These are phyloP conservation scores for Acropora tenuis DNA, from an alignment of 64 coral and sea anemone genomes.

Conservation along the genomic window DNA sequence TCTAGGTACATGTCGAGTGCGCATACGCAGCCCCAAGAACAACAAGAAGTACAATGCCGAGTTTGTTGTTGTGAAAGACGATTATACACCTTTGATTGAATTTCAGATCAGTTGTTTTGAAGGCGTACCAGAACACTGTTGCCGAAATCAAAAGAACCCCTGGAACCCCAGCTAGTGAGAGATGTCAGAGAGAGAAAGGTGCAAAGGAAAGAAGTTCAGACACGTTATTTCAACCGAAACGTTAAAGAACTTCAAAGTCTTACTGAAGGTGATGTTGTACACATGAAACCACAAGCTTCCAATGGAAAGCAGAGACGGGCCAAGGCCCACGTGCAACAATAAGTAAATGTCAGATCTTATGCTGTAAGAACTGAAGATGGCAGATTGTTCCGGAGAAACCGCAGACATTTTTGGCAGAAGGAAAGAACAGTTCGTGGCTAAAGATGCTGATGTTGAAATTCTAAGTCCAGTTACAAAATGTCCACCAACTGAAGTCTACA, in stretches of 20 bases:
- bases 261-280: slow-evolving; percentile 31
- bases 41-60: slow-evolving; percentile 40
- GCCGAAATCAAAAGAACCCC: slow-evolving; percentile 12
- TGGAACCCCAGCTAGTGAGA: slow-evolving; percentile 28
- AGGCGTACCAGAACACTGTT: slow-evolving; percentile 12
- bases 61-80: not conserved
- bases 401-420: slow-evolving; percentile 19
- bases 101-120: not conserved
- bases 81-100: slow-evolving; percentile 28
- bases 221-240: slow-evolving; percentile 40
- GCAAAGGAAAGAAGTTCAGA: slow-evolving; percentile 28
- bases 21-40: slow-evolving; percentile 30
- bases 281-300: not conserved
- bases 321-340: slow-evolving; percentile 6
- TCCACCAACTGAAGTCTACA: slow-evolving; percentile 15
- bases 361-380: slow-evolving; percentile 33
- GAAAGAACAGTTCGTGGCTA: slow-evolving; percentile 1
- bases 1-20: not conserved
- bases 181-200: slow-evolving; percentile 30
- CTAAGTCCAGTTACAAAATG: slow-evolving; percentile 13
- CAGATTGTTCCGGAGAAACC: slow-evolving; percentile 27
- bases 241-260: slow-evolving; percentile 54
- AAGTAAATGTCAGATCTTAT: slow-evolving; percentile 35
- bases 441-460: slow-evolving; percentile 41
- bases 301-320: slow-evolving; percentile 25